Conservation (phyloP, 2,888 invertebrate genomes). For the Gryllus longicercus region DNA sequence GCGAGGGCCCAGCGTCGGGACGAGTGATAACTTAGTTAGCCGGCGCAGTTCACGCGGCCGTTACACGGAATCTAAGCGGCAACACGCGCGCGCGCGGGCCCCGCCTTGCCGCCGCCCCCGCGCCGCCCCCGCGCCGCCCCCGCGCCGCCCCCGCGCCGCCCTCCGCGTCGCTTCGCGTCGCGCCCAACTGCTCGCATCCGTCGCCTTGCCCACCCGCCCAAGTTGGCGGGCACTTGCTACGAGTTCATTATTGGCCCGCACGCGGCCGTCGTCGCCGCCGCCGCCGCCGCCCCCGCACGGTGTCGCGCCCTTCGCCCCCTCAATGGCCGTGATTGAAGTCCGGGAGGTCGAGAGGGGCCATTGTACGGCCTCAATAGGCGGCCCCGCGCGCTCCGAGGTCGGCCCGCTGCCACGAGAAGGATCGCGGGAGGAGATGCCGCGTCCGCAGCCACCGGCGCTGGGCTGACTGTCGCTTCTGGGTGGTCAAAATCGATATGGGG, state of each 20-base stretch:
- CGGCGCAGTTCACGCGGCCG: too few species aligned
- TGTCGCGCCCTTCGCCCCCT: neutral
- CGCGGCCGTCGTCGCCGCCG: neutral
- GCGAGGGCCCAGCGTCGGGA: too few species aligned
- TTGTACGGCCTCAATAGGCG: neutral
- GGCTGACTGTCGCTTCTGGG: neutral
- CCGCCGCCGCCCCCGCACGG: neutral
- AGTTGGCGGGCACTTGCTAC: neutral
- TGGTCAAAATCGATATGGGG: too few species aligned
- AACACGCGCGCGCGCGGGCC: neutral
- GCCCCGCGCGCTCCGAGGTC: neutral
- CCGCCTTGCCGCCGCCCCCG: neutral
- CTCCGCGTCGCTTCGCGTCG: neutral
- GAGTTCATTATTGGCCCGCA: neutral
- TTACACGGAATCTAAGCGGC: too few species aligned
- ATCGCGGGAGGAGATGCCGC: neutral
- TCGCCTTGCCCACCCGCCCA: neutral
- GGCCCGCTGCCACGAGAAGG: neutral
- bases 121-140: neutral
- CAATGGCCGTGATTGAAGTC: constrained; percentile 17
- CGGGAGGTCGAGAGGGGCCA: neutral
- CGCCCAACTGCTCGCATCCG: neutral
- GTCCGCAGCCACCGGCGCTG: neutral
- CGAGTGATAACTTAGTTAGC: too few species aligned
- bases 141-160: too few species aligned